Evolutionary conservation across 92 coral and sea anemone genomes (phyloP).

Genomic region (Epizoanthus ramosus): DNA sequence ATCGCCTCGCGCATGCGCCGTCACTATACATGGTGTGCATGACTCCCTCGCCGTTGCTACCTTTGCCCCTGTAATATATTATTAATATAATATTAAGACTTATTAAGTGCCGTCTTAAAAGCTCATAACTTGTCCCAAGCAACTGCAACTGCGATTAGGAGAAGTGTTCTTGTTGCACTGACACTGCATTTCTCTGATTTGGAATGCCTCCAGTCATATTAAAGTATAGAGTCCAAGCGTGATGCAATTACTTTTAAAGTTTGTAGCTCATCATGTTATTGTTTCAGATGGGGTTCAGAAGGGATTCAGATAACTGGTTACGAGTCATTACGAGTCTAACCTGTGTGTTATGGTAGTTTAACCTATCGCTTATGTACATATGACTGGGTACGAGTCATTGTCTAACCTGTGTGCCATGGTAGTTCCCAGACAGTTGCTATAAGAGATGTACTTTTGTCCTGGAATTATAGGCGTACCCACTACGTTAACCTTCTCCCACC

Average conservation of each 20-base stretch:
- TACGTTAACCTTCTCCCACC: slow-evolving; percentile 71
- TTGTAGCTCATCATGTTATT: no score
- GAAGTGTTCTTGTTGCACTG: not conserved
- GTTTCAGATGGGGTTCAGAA: not conserved
- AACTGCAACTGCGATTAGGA: no score
- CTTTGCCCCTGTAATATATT: slow-evolving; percentile 61
- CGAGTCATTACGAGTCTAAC: no score
- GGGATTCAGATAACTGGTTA: no score
- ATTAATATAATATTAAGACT: no score
- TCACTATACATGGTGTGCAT: slow-evolving; percentile 82
- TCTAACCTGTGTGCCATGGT: slow-evolving; percentile 82
- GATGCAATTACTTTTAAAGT: no score
- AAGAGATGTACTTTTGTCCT: slow-evolving; percentile 74
- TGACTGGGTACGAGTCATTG: not conserved
- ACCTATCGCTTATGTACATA: no score
- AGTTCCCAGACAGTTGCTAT: slow-evolving; percentile 79
- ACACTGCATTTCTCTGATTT: no score
- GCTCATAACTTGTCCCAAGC: no score
- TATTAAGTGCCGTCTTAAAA: no score
- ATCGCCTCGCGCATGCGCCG: slow-evolving; percentile 74
- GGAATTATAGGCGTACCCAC: slow-evolving; percentile 63
- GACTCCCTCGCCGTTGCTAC: slow-evolving; percentile 74
- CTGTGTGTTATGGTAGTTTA: not conserved
- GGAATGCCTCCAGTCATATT: no score
- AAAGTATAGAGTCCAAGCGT: no score